Conservation (phyloP, 2,888 invertebrate genomes). For the Oxytorus armatus region DNA sequence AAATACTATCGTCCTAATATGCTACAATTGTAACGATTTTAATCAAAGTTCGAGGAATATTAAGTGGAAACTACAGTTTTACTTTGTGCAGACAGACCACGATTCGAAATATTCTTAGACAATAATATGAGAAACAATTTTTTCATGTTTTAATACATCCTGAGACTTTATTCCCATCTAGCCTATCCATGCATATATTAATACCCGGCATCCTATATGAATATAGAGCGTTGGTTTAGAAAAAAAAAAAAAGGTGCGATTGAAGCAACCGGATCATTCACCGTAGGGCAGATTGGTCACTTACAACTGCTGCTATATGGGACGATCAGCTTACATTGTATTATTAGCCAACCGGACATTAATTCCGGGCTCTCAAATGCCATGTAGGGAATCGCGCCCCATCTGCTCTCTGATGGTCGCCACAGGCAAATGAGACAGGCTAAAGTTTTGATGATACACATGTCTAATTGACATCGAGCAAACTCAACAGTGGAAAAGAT, state of each 20-base stretch:
- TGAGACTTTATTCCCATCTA: too few species aligned
- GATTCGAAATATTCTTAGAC: too few species aligned
- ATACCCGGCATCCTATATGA: not conserved
- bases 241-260: not conserved
- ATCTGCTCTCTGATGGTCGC: slow-evolving; percentile 40
- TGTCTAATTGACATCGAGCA: not conserved
- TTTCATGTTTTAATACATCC: too few species aligned
- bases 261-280: slow-evolving; percentile 28
- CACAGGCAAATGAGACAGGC: slow-evolving; percentile 16
- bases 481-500: slow-evolving; percentile 42
- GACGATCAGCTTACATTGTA: slow-evolving; percentile 49
- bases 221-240: not conserved
- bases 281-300: slow-evolving; percentile 17
- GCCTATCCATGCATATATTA: not conserved
- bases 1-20: not conserved
- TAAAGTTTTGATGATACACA: not conserved
- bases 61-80: too few species aligned
- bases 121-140: too few species aligned
- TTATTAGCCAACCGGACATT: slow-evolving; percentile 62
- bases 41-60: not conserved
- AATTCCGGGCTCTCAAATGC: slow-evolving; percentile 56
- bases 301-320: slow-evolving; percentile 21
- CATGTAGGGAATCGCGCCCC: slow-evolving; percentile 51
- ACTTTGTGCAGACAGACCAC: too few species aligned
- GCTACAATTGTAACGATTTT: slow-evolving; percentile 4